Base-by-base conservation (phyloP, 2,888 invertebrate genomes). In the Phorcus lineatus region DNA sequence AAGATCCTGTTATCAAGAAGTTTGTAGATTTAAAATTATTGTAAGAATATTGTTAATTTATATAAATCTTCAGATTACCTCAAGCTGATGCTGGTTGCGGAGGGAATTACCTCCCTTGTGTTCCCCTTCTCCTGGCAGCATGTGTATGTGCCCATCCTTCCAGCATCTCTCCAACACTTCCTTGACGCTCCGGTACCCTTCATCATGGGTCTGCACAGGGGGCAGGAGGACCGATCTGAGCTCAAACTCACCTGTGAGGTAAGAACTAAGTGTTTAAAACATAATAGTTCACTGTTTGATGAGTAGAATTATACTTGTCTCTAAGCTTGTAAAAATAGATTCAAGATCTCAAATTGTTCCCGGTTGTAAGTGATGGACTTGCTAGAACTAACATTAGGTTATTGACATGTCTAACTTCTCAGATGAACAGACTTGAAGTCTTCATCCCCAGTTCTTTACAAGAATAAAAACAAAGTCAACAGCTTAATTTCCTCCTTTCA, bases 131-230 rank as follows among this genome's bases (percentile, higher is more conserved):
- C 96, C 36, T 99, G 99, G 99, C 98, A 98, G 78, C 99, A 99
- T 93, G 99, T 99, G 2, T 99, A 99, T 94, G 99, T 99, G 82
- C 99, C 99, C 40, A 98, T 99, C 91, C 94, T 99, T 89, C 99
- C 99, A 0, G 97, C 98, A 76, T 92, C 94, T 3, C 88, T 92
- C 57, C 88, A 91, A 16, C 98, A 99, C 92, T 99, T 99, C 94
- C 95, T 99, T 74, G 99, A 99, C 94, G 99, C 99, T 6, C 99
- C 99, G 0, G 99, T 99, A 78, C 99, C 99, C 53, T 99, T 98
- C 94, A 96, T 99, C 82, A 99, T 99, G 99, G 99, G 99, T 91
- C 93, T 96, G 53, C 95, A 95, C 84, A 92, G 92, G 80, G 87
- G 87, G 7, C 83, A 83, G 53, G 88, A 88, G 17, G 89, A 88